These are phyloP conservation scores for Melanargia galathea DNA, from an alignment of 2,888 invertebrate species.

Conservation along the genomic window DNA sequence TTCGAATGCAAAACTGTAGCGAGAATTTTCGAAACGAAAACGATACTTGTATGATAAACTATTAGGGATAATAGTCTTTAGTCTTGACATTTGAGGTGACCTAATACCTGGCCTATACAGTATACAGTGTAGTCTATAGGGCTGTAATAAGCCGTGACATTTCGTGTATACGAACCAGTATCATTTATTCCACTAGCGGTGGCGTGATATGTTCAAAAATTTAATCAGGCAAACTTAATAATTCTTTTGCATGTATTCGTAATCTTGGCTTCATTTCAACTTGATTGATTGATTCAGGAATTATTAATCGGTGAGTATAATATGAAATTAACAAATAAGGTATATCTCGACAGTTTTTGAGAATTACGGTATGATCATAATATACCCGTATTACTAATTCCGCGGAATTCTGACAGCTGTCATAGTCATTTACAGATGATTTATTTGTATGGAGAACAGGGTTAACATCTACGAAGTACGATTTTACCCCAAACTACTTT, in stretches of 20 bases:
- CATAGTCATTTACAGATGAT: too few species aligned
- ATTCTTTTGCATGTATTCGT: conserved; percentile 1
- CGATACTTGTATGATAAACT: conserved; percentile 22
- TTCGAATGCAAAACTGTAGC: not conserved
- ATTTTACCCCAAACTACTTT: too few species aligned
- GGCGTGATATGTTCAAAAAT: conserved; percentile 28
- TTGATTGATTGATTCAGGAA: not conserved
- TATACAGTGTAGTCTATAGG: not conserved
- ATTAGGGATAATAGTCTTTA: conserved; percentile 2
- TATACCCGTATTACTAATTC: too few species aligned
- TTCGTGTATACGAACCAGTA: conserved; percentile 35
- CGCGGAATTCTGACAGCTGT: too few species aligned
- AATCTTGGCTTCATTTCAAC: not conserved
- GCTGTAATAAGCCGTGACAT: conserved; percentile 35
- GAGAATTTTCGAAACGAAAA: not conserved
- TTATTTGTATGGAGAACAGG: too few species aligned
- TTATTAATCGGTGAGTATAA: not conserved
- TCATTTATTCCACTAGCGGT: conserved; percentile 23
- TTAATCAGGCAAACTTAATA: conserved; percentile 24
- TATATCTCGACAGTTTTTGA: too few species aligned
- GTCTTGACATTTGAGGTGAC: conserved; percentile 41
- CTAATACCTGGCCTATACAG: conserved; percentile 33
- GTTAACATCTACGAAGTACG: too few species aligned
- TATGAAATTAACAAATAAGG: too few species aligned
- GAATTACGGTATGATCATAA: too few species aligned